phyloP scores from a whole-genome alignment of 2,888 invertebrate species.

The Leptogaster cylindrica region DNA sequence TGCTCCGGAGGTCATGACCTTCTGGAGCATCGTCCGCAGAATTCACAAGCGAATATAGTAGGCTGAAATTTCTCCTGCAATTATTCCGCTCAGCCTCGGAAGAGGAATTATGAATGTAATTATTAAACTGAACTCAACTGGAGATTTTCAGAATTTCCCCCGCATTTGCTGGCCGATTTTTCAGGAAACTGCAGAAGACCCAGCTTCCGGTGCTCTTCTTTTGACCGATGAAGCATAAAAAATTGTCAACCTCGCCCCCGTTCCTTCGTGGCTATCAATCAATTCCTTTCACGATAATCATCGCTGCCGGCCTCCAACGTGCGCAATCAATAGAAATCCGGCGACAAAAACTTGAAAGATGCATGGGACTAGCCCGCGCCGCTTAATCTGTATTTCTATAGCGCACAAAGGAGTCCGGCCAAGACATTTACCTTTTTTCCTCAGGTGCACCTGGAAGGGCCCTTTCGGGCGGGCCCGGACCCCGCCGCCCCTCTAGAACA shows the following conservation, averaged over 20 bases:
- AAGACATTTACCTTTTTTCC: neutral
- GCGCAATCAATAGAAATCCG: neutral
- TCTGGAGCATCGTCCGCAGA: neutral
- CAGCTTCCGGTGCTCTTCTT: conserved; percentile 15
- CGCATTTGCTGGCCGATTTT: neutral
- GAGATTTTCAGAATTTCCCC: conserved; percentile 22
- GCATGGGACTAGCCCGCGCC: conserved; percentile 8
- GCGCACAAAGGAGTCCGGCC: conserved; percentile 7
- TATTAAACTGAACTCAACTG: conserved; percentile 15
- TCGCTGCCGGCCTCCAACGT: conserved; percentile 2
- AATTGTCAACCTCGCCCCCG: conserved; percentile 13
- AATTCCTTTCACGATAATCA: conserved; percentile 35
- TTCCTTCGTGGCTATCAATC: conserved; percentile 10
- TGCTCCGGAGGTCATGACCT: conserved; percentile 8
- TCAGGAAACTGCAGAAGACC: neutral
- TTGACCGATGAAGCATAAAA: neutral
- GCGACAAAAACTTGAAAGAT: conserved; percentile 6
- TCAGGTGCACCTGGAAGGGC: no score
- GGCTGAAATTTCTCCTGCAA: neutral
- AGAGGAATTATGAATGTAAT: conserved; percentile 24
- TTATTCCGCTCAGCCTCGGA: neutral
- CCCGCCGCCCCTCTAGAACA: no score
- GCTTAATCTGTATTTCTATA: conserved; percentile 5
- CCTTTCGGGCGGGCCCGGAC: neutral
- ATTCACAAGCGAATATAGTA: no score